phyloP scores from a whole-genome alignment of 2,113 vertebrate species.

The Python bivittatus region DNA sequence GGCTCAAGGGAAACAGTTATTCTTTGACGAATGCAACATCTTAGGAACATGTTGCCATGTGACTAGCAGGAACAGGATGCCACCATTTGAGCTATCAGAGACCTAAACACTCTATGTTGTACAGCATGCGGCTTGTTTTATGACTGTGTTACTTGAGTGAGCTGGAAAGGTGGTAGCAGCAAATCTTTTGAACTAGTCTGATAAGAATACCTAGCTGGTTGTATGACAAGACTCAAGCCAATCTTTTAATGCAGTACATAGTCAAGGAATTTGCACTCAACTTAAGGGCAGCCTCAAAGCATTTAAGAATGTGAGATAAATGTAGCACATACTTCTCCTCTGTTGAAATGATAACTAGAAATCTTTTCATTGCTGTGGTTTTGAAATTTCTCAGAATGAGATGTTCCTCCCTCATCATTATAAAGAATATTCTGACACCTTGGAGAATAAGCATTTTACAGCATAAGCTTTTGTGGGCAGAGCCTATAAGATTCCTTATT shows the following conservation, averaged over 20 bases:
- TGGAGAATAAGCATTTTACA: neutral
- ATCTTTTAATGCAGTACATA: conserved; percentile 52
- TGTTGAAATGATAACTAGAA: conserved; percentile 1
- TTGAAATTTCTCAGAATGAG: neutral
- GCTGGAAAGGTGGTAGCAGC: neutral
- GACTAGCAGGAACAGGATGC: conserved; percentile 44
- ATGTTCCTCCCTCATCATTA: neutral
- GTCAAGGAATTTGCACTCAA: conserved; percentile 41
- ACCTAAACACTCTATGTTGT: conserved; percentile 37
- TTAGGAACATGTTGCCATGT: conserved; percentile 41
- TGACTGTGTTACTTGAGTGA: conserved; percentile 18
- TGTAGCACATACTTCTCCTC: neutral
- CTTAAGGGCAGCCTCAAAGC: conserved; percentile 11
- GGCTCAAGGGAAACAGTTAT: conserved; percentile 54
- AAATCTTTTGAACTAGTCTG: conserved; percentile 41
- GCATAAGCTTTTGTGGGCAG: neutral
- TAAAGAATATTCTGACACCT: neutral
- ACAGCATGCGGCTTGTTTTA: conserved; percentile 39
- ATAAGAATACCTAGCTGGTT: conserved; percentile 40
- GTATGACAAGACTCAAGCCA: conserved; percentile 51
- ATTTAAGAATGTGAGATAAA: conserved; percentile 37
- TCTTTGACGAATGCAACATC: conserved; percentile 58
- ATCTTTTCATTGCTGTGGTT: neutral
- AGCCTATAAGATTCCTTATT: neutral
- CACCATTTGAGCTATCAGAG: neutral